A percentile compares a stretch with the other conserved stretches of the same genome.
phyloP scores from a whole-genome alignment of 2,113 vertebrate species.

The Gila orcuttii region DNA sequence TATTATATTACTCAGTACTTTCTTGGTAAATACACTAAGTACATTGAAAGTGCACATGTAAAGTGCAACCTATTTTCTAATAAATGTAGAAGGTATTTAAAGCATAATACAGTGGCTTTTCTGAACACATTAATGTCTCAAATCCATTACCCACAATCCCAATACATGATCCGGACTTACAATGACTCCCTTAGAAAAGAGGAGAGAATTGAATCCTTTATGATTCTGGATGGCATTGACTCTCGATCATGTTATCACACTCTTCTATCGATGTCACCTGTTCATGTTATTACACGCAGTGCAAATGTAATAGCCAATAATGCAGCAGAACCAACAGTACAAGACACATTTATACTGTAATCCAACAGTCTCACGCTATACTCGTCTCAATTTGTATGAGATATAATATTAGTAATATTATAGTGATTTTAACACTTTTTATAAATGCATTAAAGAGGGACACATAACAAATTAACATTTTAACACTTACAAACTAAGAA shows the following conservation, averaged over 20 bases:
- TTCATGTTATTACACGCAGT: not conserved
- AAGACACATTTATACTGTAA: not conserved
- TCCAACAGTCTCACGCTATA: not conserved
- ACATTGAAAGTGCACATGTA: no score
- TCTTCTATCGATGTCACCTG: not conserved
- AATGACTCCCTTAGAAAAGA: slow-evolving; percentile 28
- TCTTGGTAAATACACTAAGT: no score
- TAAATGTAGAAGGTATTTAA: not conserved
- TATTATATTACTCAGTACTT: no score
- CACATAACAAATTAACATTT: not conserved
- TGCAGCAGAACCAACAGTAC: not conserved
- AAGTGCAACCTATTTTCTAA: not conserved
- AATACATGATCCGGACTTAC: slow-evolving; percentile 42
- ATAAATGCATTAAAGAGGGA: not conserved
- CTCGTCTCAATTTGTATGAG: not conserved
- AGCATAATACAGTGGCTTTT: not conserved
- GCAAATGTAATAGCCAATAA: not conserved
- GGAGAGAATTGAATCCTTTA: slow-evolving; percentile 32
- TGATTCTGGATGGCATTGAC: slow-evolving; percentile 20
- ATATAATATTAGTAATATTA: not conserved
- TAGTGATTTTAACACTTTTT: not conserved
- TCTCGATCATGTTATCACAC: slow-evolving; percentile 3
- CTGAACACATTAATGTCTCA: not conserved
- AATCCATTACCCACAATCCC: slow-evolving; percentile 63
- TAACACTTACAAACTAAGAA: not conserved